Evolutionary conservation across 2,113 vertebrate genomes (phyloP).

Genomic region (Bambusicola thoracicus): DNA sequence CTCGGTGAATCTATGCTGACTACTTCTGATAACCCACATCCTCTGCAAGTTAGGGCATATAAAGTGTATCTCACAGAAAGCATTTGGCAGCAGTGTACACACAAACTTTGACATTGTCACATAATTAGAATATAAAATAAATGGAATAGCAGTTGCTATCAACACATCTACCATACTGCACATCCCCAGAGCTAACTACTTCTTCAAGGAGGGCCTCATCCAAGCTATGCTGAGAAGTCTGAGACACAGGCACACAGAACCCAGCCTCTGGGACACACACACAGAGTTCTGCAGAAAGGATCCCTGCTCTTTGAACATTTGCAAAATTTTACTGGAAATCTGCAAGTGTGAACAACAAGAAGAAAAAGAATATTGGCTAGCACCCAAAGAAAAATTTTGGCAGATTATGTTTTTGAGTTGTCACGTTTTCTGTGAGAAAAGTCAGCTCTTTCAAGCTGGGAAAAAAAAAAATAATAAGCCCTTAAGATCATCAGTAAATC

Average conservation of each 20-base stretch:
- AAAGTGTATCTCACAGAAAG: background rate
- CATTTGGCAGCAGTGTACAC: slow-evolving; percentile 14
- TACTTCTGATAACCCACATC: background rate
- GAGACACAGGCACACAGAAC: background rate
- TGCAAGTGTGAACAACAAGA: slow-evolving; percentile 36
- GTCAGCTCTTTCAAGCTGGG: slow-evolving; percentile 20
- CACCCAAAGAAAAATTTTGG: background rate
- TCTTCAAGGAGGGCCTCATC: slow-evolving; percentile 5
- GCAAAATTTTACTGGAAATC: slow-evolving; percentile 20
- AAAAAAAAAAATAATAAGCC: background rate
- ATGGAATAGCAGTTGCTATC: background rate
- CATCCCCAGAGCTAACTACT: background rate
- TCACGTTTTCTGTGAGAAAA: slow-evolving; percentile 46
- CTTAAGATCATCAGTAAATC: background rate
- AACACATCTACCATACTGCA: slow-evolving; percentile 25
- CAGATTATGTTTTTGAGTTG: slow-evolving; percentile 55
- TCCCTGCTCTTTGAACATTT: slow-evolving; percentile 6
- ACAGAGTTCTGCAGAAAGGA: slow-evolving; percentile 20
- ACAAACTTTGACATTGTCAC: background rate
- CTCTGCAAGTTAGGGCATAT: background rate
- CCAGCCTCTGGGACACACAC: background rate
- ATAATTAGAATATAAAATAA: slow-evolving; percentile 36
- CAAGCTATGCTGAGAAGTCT: background rate
- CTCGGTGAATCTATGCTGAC: too few species aligned
- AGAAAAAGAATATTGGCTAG: slow-evolving; percentile 35